Evolutionary conservation across 2,113 vertebrate species (phyloP), one percentile per base, ranked within the genome.

Genomic region (Megalops atlanticus): DNA sequence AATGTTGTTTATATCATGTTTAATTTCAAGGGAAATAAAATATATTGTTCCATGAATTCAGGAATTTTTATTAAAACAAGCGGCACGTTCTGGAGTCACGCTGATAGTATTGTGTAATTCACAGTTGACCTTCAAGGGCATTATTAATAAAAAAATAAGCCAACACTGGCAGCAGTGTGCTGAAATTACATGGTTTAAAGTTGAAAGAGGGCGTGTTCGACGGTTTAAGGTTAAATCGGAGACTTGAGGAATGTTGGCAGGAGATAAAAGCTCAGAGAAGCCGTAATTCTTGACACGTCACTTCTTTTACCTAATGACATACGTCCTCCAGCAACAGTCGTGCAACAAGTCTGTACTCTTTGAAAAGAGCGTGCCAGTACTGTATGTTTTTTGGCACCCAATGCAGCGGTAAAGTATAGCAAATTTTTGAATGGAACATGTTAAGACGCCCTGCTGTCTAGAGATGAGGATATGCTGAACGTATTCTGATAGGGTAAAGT

Each of bases 261-360:
- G 36, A 43, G 78, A 83, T 83, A 71, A 83, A 76, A 80, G 82
- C 49, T 24, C n/a, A 24, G 12, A 38, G 24, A 21, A 76, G 27
- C 71, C 35, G 76, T 75, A 79, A 83, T 83, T 79, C 82, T 47
- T 33, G 43, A 80, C 71, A 83, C 43, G 72, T 83, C 77, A 76
- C 33, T 68, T 74, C 58, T 71, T 76, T 80, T 45, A 40, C 72
- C 77, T 80, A 71, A 80, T 83, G 75, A 83, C 72, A 76, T 64
- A 52, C 35, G 73, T 78, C 64, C 40, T 76, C 15, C 33, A 45
- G 70, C 78, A 74, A 41, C 58, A 79, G 54, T 71, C 43, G 40
- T 54, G 64, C 78, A 80, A 76, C 77, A 75, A 77, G 45, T 40
- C 58, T 68, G 77, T 74, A 75, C 58, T 79, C 54, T 80, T 47